Evolutionary conservation across 1,140 invertebrate species (phyloP), one percentile per base, ranked within the genome.

Genomic region (Apis cerana): DNA sequence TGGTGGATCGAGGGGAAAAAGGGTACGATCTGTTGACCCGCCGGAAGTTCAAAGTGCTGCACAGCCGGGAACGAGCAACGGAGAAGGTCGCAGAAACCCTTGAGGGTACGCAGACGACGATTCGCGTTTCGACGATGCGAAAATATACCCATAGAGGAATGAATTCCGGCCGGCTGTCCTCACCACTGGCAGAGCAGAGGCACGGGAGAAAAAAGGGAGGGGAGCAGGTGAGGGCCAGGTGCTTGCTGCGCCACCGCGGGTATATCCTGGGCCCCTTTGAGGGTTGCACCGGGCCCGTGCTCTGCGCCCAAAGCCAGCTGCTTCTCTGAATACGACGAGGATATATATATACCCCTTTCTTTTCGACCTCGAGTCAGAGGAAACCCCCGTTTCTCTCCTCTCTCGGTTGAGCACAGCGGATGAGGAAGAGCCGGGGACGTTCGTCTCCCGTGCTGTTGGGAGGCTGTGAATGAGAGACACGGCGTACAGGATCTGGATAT

Each of bases 201-300:
- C 76, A 86, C 85, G 82, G 84, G 85, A 82, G 80, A 68, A 79
- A 89, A 81, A 86, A 89, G 85, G 86, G 88, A 88, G 82, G 88
- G 71, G 88, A 91, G 91, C 90, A 92, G 91, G 91, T 92, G 91
- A 84, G 75, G 78, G 88, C 83, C 89, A 87, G 90, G 88, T 91
- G 90, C 82, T 69, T 68, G 54, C n/a, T 23, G 33, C 33, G 33
- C 33, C 33, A 33, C 33, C 33, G 33, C n/a, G n/a, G 59, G 59
- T 56, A 56, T 76, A 59, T 80, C 77, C 77, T 86, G 88, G 85
- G 4, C 87, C 78, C 71, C 70, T 84, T 89, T 85, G 83, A 90
- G 86, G 89, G 88, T 88, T 91, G 89, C 92, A 93, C 91, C 92
- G 88, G 91, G 89, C 91, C 82, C 83, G 85, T 86, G 86, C 81